Conservation (phyloP, 2,113 vertebrate species). For the Rhegmatorhina hoffmannsi region DNA sequence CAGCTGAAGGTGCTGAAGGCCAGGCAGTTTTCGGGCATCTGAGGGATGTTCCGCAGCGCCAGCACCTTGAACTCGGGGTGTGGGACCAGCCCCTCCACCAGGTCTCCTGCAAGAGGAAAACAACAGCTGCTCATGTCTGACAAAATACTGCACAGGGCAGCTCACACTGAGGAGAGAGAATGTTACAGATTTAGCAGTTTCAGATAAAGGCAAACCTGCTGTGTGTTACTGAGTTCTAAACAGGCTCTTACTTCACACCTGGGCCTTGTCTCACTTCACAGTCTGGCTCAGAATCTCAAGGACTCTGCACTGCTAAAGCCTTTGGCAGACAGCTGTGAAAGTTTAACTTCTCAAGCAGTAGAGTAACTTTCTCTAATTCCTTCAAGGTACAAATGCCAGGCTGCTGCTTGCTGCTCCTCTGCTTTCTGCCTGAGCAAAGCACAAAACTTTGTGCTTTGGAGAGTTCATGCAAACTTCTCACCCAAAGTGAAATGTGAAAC, state of each 20-base stretch:
- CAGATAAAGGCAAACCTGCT: neutral
- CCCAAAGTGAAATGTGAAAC: neutral
- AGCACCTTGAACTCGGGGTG: constrained; percentile 95
- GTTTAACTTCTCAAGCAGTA: neutral
- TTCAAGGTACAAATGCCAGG: neutral
- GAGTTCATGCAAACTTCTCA: neutral
- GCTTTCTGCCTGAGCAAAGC: neutral
- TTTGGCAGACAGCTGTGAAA: neutral
- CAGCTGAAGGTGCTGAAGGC: constrained; percentile 89
- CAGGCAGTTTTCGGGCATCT: constrained; percentile 86
- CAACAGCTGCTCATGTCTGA: neutral
- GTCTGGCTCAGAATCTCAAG: neutral
- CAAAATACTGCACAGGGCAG: neutral
- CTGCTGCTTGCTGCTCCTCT: neutral
- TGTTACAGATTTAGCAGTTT: neutral
- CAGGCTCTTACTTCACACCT: neutral
- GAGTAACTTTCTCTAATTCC: neutral
- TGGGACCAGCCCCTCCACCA: constrained; percentile 85
- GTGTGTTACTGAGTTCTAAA: rapidly evolving
- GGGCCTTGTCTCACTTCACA: neutral
- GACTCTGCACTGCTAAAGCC: neutral
- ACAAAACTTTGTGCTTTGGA: neutral
- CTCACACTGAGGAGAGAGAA: neutral
- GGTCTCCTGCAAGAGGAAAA: constrained; percentile 79
- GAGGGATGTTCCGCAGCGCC: constrained; percentile 87